Base-by-base conservation (phyloP, 2,888 invertebrate species). In the Thymelicus sylvestris region DNA sequence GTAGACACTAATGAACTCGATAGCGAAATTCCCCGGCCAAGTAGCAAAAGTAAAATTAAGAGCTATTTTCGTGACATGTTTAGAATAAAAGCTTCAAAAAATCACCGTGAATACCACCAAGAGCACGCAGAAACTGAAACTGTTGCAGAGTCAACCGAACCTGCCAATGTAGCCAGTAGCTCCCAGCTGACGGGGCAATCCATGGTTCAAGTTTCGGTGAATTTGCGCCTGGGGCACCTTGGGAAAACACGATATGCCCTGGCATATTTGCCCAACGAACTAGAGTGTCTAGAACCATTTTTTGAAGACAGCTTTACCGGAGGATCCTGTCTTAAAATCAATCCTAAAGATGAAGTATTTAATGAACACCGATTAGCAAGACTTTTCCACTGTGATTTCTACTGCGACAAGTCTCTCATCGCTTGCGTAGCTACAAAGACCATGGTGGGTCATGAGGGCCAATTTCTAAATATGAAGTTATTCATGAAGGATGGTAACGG, bases 281-380 rank as follows among this genome's bases (percentile, higher is more conserved):
- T 74, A 6, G 84, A 84, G 63, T 94, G 94, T 70, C 76, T 92
- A 12, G 83, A 89, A 75, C 74, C 81, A 44, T 86, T 85, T 77
- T 87, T 84, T 52, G 86, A 86, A 0, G 94, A 94, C 74, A 91
- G 90, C 74, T 95, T 93, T 79, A 85, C 81, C 31, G 95, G 95
- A 15, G 95, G 95, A 38, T 87, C 91, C 0, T 94, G 95, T 55
- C 80, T 95, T 1, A 87, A 87, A 71, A 79, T 95, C 0, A 79
- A 89, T 66, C 91, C 90, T 2, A 83, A 89, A 0, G 91, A 91
- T 74, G 70, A 38, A 6, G 39, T 80, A 4, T 73, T 76, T 24
- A 47, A 73, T 0, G 80, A 79, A 12, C 86, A 84, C 72, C 79
- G 89, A 8, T 39, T 74, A 6, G 74, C 81, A 2, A 76, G 92